These are phyloP conservation scores for Siphlonurus alternatus DNA, from an alignment of 2,888 invertebrate species.

Conservation along the genomic window DNA sequence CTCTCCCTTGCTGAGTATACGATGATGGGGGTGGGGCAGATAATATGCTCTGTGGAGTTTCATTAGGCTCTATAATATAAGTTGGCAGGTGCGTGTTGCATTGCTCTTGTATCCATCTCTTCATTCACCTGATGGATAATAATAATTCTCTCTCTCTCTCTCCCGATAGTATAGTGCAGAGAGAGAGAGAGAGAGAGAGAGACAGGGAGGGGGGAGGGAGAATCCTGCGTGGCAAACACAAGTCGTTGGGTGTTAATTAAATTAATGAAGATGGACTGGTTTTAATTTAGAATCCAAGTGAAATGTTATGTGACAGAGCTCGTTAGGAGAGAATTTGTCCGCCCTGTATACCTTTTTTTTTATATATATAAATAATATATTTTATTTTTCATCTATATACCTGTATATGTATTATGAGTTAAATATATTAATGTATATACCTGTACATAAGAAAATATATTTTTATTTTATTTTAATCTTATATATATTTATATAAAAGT, in stretches of 20 bases:
- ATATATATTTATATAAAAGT: background rate
- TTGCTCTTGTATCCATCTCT: too few species aligned
- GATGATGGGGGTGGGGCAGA: too few species aligned
- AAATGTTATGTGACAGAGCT: background rate
- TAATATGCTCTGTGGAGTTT: too few species aligned
- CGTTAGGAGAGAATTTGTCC: background rate
- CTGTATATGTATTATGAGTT: background rate
- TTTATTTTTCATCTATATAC: background rate
- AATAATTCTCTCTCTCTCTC: background rate
- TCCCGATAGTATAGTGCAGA: background rate
- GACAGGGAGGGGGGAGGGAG: background rate
- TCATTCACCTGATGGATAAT: too few species aligned
- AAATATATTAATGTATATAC: background rate
- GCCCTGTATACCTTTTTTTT: background rate
- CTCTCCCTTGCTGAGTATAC: background rate
- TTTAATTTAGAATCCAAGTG: background rate
- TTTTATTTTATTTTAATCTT: background rate
- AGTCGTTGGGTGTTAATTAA: background rate
- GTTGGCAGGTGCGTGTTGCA: too few species aligned
- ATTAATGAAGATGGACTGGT: conserved; percentile 3
- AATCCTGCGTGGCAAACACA: background rate
- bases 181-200: background rate
- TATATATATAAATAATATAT: background rate
- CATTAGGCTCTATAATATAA: too few species aligned
- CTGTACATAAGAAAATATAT: background rate